Base-by-base conservation (phyloP, 1,140 invertebrate genomes). In the Lycorma delicatula region DNA sequence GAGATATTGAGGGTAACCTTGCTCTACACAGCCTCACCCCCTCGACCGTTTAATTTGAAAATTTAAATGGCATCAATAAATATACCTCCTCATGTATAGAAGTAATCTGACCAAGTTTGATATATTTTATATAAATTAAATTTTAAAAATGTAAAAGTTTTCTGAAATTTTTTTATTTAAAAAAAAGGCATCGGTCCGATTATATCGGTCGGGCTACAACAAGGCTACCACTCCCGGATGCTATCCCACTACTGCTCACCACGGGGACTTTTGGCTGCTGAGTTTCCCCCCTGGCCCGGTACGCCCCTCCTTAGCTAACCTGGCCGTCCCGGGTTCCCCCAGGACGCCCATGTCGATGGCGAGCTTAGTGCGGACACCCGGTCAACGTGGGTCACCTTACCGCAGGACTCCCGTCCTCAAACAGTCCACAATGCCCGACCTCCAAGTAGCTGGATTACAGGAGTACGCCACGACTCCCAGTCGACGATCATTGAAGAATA, bases 171-270 rank as follows among this genome's bases (percentile, higher is more conserved):
- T n/a, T n/a, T n/a, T n/a, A n/a, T n/a, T n/a, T n/a, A n/a, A n/a
- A 58, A 59, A 54, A 34, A 38, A 36, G 57, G 28, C 22, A 18
- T 59, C 54, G 81, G 90, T 93, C 81, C 86, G 79, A 79, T 81
- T 88, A 68, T 92, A 79, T 92, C 83, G 83, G 81, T 78, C 81
- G 77, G 87, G 90, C 89, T 92, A 80, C 74, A 75, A 77, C 79
- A 79, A 75, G 79, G 79, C 79, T 77, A 81, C 81, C 84, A 91
- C 91, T 94, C 91, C 89, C 87, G 81, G 88, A 82, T 86, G 91
- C 91, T 84, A 91, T 93, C 91, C 91, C 89, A 91, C 90, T 93
- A 93, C 91, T 92, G 89, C 86, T 79, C 85, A 78, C 87, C 89
- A 89, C 88, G 89, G 88, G 83, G 84, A 87, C 89, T 93, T 90